phyloP scores from a whole-genome alignment of 2,797 vertebrate genomes.

The Toxotes lorentzi region DNA sequence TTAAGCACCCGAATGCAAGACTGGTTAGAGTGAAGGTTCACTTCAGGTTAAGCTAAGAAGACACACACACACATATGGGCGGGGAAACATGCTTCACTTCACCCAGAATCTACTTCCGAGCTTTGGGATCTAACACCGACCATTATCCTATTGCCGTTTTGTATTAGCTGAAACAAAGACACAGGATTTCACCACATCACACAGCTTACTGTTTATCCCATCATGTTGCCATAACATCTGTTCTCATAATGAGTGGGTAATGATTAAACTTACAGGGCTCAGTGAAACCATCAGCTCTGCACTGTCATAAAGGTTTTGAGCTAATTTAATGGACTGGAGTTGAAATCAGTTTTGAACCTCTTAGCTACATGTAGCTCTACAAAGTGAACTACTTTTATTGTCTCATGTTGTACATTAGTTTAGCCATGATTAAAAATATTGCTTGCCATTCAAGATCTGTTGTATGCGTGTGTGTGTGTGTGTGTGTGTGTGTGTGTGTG shows the following conservation, averaged over 20 bases:
- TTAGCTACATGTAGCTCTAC: background rate
- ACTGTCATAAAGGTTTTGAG: conserved; percentile 8
- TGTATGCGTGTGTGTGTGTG: conserved; percentile 9
- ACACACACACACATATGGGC: background rate
- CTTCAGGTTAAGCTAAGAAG: background rate
- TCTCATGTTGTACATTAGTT: background rate
- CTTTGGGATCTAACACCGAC: background rate
- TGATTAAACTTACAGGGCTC: conserved; percentile 3
- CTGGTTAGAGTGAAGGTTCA: background rate
- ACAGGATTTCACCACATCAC: background rate
- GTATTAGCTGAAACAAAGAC: background rate
- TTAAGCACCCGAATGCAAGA: background rate
- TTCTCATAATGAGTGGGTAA: background rate
- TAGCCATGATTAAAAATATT: conserved; percentile 1
- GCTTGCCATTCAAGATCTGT: conserved; percentile 5
- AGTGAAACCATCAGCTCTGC: background rate
- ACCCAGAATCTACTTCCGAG: background rate
- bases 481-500: conserved; percentile 1
- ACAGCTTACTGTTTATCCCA: background rate
- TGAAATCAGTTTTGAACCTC: conserved; percentile 7
- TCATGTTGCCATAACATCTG: background rate
- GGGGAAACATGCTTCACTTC: no score
- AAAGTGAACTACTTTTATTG: background rate
- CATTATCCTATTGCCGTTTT: background rate
- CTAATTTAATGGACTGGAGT: background rate